phyloP scores from a whole-genome alignment of 2,113 vertebrate species.

The Mus spicilegus region DNA sequence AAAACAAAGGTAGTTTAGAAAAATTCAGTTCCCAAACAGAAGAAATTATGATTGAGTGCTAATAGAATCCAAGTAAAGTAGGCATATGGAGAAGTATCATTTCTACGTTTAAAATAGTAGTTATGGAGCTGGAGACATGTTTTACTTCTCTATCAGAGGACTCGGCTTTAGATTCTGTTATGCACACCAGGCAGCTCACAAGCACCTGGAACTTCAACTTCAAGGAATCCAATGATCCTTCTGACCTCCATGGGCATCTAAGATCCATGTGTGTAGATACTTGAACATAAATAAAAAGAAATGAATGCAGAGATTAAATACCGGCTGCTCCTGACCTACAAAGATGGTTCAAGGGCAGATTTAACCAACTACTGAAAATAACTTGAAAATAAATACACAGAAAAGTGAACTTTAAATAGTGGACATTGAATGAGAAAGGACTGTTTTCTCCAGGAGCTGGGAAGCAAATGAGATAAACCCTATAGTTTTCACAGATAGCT shows the following conservation, averaged over 20 bases:
- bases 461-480: not conserved
- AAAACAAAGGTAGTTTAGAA: not conserved
- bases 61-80: not conserved
- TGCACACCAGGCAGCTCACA: not conserved
- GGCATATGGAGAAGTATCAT: not conserved
- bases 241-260: not conserved
- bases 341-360: not conserved
- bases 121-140: not conserved
- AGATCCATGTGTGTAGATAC: not conserved
- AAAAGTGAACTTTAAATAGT: not conserved
- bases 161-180: not conserved
- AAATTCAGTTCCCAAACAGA: not conserved
- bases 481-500: not conserved
- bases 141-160: not conserved
- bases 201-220: not conserved
- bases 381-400: not conserved
- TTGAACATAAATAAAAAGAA: not conserved
- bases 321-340: not conserved
- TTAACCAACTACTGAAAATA: not conserved
- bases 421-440: not conserved
- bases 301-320: not conserved
- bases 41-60: not conserved
- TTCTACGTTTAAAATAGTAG: not conserved
- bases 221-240: not conserved
- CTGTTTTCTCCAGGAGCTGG: not conserved